Evolutionary conservation across 2,797 vertebrate genomes (phyloP).

Genomic region (Chelon auratus): DNA sequence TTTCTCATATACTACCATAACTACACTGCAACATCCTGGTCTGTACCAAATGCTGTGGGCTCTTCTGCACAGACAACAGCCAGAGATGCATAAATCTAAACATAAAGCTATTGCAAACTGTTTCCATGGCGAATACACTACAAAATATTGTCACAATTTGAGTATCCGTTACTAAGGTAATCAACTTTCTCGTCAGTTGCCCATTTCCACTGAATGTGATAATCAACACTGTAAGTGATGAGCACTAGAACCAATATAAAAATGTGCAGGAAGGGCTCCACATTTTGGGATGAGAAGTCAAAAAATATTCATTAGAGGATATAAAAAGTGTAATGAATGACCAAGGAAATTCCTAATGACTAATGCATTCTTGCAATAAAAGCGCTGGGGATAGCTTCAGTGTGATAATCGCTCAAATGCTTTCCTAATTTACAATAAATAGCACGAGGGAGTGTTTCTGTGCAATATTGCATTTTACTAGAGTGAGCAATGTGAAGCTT

Average conservation of each 20-base stretch:
- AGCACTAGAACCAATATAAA: constrained; percentile 14
- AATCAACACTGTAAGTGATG: constrained; percentile 17
- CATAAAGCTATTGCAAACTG: constrained; percentile 27
- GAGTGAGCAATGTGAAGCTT: constrained; percentile 1
- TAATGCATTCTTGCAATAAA: constrained; percentile 53
- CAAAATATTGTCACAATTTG: neutral
- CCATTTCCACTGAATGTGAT: constrained; percentile 7
- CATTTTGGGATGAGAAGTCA: constrained; percentile 29
- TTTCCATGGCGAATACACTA: constrained; percentile 24
- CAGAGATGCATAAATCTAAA: constrained; percentile 31
- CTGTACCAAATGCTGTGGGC: neutral
- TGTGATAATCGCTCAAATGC: constrained; percentile 26
- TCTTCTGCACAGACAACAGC: constrained; percentile 41
- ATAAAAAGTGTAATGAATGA: constrained; percentile 55
- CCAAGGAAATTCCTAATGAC: constrained; percentile 44
- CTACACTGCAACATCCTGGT: constrained; percentile 13
- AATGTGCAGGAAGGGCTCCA: constrained; percentile 18
- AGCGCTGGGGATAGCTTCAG: neutral
- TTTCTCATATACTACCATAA: neutral
- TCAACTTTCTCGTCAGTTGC: neutral
- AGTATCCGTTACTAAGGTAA: constrained; percentile 5
- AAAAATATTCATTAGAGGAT: constrained; percentile 37
- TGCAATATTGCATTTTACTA: constrained; percentile 35
- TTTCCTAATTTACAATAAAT: constrained; percentile 45
- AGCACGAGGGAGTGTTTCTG: constrained; percentile 17